Evolutionary conservation across 2,113 vertebrate species (phyloP).

Genomic region (Phoenicopterus ruber): DNA sequence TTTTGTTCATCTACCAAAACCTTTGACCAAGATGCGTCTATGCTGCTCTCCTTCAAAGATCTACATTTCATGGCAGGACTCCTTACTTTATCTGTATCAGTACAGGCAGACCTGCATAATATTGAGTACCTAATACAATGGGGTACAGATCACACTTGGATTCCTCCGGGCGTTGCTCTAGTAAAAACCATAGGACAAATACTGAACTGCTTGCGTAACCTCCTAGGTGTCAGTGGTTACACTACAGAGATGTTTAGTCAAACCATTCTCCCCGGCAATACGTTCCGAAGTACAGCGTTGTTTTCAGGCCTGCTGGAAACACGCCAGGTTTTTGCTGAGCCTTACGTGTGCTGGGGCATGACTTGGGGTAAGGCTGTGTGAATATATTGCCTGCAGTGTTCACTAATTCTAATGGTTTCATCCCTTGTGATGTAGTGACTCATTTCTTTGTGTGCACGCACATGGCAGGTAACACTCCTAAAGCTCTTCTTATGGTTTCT

Average conservation of each 20-base stretch:
- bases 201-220: neutral
- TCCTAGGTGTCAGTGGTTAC: neutral
- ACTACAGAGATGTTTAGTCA: neutral
- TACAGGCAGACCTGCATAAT: neutral
- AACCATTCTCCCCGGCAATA: neutral
- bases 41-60: neutral
- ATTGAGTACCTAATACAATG: neutral
- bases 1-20: neutral
- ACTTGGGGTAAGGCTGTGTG: neutral
- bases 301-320: neutral
- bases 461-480: neutral
- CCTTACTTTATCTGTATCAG: neutral
- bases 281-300: rapidly evolving
- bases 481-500: neutral
- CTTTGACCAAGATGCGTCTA: neutral
- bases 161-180: neutral
- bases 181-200: neutral
- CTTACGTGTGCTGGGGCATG: neutral
- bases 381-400: neutral
- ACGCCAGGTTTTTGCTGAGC: neutral
- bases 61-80: neutral
- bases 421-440: neutral
- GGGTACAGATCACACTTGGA: neutral
- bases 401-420: neutral
- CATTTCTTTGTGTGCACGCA: neutral